Percentiles rank a stretch among this genome's conserved stretches.
Conservation (phyloP, 1,140 invertebrate species). For the Zaprionus davidi region DNA sequence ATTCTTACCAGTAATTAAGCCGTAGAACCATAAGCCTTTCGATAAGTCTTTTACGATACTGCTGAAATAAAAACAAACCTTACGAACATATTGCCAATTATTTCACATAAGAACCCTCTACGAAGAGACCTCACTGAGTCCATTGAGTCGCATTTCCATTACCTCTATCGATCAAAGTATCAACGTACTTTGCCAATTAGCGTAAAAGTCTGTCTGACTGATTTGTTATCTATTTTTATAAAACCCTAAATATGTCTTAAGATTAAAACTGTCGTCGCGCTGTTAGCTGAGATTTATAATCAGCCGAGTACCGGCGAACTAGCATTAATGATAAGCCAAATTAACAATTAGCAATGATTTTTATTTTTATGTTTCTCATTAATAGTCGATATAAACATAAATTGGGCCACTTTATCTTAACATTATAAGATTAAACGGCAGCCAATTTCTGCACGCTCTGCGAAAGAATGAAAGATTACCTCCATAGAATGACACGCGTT, state of each 20-base stretch:
- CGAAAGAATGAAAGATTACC: constrained; percentile 15
- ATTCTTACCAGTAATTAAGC: constrained; percentile 32
- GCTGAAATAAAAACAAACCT: background rate
- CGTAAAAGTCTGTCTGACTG: constrained; percentile 2
- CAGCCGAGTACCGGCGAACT: constrained; percentile 9
- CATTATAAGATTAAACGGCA: constrained; percentile 13
- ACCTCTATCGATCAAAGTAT: constrained; percentile 10
- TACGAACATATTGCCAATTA: background rate
- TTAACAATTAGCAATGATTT: constrained; percentile 3
- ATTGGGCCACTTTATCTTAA: constrained; percentile 34
- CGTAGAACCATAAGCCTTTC: constrained; percentile 38
- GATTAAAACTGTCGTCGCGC: constrained; percentile 29
- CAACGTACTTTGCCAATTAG: constrained; percentile 21
- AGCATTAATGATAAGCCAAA: constrained; percentile 21
- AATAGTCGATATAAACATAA: constrained; percentile 41
- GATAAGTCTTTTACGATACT: constrained; percentile 47
- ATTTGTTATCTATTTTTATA: constrained; percentile 20
- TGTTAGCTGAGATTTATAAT: constrained; percentile 20
- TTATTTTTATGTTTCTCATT: constrained; percentile 41
- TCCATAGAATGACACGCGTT: background rate
- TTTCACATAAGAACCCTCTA: background rate
- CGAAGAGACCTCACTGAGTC: background rate
- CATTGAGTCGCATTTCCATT: background rate
- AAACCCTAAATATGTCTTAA: constrained; percentile 10
- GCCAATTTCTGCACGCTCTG: background rate